phyloP scores from a whole-genome alignment of 1,140 invertebrate genomes.

The Lepidurus couesii region DNA sequence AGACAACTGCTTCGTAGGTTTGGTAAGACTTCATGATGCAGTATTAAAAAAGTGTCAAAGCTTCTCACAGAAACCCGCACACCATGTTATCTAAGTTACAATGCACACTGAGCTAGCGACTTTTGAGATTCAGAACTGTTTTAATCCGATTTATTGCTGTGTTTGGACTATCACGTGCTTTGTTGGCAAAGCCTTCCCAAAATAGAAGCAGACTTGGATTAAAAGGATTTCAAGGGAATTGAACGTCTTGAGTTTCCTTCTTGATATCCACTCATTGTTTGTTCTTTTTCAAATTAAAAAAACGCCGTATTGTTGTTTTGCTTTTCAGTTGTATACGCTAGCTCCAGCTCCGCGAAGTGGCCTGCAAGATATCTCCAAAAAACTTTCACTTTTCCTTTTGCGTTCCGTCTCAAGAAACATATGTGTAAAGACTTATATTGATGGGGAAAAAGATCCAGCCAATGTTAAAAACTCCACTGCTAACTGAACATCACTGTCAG shows the following conservation, averaged over 20 bases:
- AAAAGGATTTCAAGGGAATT: too few relatives aligned
- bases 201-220: too few relatives aligned
- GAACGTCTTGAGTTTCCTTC: not conserved
- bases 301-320: not conserved
- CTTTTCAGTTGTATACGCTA: not conserved
- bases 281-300: not conserved
- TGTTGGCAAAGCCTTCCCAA: too few relatives aligned
- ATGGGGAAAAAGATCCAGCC: not conserved
- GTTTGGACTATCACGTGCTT: too few relatives aligned
- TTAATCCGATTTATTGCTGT: too few relatives aligned
- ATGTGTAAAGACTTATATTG: not conserved
- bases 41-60: too few relatives aligned
- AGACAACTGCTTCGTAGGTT: too few relatives aligned
- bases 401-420: not conserved
- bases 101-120: too few relatives aligned
- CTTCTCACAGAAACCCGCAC: too few relatives aligned
- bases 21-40: too few relatives aligned
- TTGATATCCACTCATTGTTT: not conserved
- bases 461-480: not conserved
- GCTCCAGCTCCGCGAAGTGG: not conserved
- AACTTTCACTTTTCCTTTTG: slow-evolving; percentile 19
- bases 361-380: not conserved
- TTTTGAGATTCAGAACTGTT: too few relatives aligned
- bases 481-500: not conserved
- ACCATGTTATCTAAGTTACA: too few relatives aligned